A percentile compares a stretch with the other conserved stretches of the same genome.
These are phyloP conservation scores for Panulirus ornatus DNA, from an alignment of 1,140 invertebrate species.

Conservation along the genomic window DNA sequence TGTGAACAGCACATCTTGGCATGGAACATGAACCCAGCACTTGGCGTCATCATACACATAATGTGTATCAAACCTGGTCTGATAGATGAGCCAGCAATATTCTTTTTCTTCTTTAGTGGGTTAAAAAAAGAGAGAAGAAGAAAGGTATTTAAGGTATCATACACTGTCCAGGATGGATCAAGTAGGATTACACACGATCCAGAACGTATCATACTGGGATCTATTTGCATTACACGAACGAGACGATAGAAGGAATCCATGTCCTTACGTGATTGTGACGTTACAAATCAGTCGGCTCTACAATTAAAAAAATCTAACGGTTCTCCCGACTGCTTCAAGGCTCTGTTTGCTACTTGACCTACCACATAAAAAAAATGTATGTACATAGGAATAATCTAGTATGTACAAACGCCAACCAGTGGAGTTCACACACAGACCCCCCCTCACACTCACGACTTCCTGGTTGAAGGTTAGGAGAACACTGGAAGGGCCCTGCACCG, in stretches of 20 bases:
- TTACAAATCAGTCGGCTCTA: constrained; percentile 63
- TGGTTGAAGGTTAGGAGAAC: no score
- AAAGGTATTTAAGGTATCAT: background rate
- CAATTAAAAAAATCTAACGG: constrained; percentile 66
- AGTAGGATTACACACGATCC: constrained; percentile 3
- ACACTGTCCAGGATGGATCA: constrained; percentile 17
- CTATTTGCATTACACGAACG: constrained; percentile 33
- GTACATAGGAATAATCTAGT: constrained; percentile 67
- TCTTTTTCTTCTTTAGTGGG: background rate
- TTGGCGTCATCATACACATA: constrained; percentile 7
- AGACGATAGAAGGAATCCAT: constrained; percentile 45
- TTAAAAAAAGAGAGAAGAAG: no score
- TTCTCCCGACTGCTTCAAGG: constrained; percentile 63
- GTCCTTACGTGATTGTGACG: constrained; percentile 55
- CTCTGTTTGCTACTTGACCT: constrained; percentile 58
- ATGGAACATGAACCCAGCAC: constrained; percentile 16
- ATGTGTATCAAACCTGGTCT: background rate
- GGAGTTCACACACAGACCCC: constrained; percentile 15
- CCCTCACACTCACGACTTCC: no score
- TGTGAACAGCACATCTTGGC: background rate
- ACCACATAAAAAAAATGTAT: constrained; percentile 71
- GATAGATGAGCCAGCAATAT: background rate
- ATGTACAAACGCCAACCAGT: constrained; percentile 68
- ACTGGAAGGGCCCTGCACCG: no score
- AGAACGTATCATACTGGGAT: constrained; percentile 47